Conservation (phyloP, 2,797 vertebrate species). For the Tachyglossus aculeatus region DNA sequence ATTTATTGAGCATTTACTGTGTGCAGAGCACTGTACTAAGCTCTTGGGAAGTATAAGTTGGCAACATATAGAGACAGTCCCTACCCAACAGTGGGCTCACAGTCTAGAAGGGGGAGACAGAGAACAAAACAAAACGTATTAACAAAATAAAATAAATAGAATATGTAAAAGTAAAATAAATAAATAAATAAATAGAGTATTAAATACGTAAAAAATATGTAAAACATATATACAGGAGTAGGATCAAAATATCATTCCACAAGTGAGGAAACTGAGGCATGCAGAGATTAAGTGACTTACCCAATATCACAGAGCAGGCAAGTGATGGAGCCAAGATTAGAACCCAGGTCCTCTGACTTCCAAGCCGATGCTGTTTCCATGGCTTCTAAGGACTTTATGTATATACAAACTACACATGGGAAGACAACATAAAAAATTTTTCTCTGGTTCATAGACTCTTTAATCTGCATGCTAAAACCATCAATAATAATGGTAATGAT, state of each 20-base stretch:
- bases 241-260: neutral
- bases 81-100: too few relatives aligned
- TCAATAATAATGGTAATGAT: neutral
- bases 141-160: too few relatives aligned
- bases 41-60: too few relatives aligned
- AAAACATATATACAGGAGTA: too few relatives aligned
- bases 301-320: neutral
- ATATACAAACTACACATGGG: neutral
- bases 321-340: neutral
- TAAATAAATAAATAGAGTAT: too few relatives aligned
- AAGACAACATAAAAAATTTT: slow-evolving; percentile 41
- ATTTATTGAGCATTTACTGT: too few relatives aligned
- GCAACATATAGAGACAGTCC: too few relatives aligned
- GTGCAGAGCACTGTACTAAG: too few relatives aligned
- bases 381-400: neutral
- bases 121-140: too few relatives aligned
- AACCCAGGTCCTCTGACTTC: neutral
- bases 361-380: neutral
- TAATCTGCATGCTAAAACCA: slow-evolving; percentile 13
- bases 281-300: neutral
- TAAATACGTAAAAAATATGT: too few relatives aligned
- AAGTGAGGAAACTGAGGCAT: neutral
- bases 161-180: too few relatives aligned
- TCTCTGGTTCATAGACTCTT: neutral
- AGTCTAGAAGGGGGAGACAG: too few relatives aligned